Evolutionary conservation across 2,113 vertebrate species (phyloP).

Genomic region (Sceloporus undulatus): DNA sequence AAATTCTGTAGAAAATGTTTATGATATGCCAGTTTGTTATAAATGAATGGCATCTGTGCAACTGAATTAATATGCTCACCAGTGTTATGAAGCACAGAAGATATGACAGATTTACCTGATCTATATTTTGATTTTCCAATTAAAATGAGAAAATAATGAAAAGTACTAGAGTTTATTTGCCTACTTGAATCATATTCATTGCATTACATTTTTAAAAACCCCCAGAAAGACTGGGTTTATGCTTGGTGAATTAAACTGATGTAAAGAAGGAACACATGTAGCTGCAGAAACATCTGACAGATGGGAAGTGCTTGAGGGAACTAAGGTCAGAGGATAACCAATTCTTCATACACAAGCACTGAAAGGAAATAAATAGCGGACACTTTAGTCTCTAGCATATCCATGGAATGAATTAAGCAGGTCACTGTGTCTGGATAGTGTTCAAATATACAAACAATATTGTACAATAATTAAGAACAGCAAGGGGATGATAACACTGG

Average conservation of each 20-base stretch:
- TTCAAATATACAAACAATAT: constrained; percentile 36
- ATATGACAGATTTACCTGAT: background rate
- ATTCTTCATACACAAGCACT: constrained; percentile 51
- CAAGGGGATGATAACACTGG: background rate
- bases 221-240: constrained; percentile 25
- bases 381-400: constrained; percentile 42
- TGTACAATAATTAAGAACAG: constrained; percentile 43
- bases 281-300: constrained; percentile 64
- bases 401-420: constrained; percentile 24
- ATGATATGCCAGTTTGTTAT: background rate
- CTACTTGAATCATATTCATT: background rate
- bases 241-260: constrained; percentile 6
- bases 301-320: constrained; percentile 45
- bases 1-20: constrained; percentile 14
- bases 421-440: constrained; percentile 1
- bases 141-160: background rate
- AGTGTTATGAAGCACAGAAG: background rate
- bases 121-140: background rate
- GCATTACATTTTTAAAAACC: background rate
- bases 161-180: background rate
- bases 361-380: constrained; percentile 62
- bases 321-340: constrained; percentile 62
- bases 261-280: constrained; percentile 43
- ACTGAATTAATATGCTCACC: background rate
- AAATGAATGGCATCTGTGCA: background rate